A percentile compares a stretch with the other conserved stretches of the same genome.
phyloP scores from a whole-genome alignment of 2,888 invertebrate species.

The Tholera decimalis region DNA sequence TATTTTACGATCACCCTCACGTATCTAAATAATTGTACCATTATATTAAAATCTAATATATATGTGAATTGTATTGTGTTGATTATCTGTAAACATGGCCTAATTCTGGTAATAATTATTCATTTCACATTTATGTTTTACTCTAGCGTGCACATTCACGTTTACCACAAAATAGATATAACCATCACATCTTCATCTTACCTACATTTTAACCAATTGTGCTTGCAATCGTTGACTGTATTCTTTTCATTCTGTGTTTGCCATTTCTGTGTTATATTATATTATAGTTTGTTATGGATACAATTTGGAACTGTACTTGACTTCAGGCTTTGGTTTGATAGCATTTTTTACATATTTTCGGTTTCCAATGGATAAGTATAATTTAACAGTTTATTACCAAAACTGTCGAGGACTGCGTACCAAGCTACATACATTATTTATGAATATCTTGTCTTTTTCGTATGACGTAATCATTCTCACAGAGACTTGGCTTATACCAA shows the following conservation, averaged over 20 bases:
- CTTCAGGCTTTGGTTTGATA: slow-evolving; percentile 4
- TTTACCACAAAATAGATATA: not conserved
- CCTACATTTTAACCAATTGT: not conserved
- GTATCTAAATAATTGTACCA: too few species aligned
- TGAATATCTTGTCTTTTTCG: too few species aligned
- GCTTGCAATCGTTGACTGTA: not conserved
- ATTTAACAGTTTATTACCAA: slow-evolving; percentile 4
- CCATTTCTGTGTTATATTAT: not conserved
- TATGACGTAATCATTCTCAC: too few species aligned
- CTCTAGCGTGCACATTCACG: not conserved
- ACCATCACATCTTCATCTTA: not conserved
- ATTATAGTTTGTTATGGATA: not conserved
- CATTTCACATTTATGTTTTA: not conserved
- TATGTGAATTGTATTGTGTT: not conserved
- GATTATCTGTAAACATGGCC: not conserved
- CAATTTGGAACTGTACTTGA: not conserved
- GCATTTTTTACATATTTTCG: not conserved
- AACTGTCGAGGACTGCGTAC: slow-evolving; percentile 23
- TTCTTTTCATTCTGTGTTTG: not conserved
- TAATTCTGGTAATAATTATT: not conserved
- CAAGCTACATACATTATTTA: too few species aligned
- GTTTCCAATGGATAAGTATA: not conserved
- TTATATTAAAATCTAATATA: not conserved
- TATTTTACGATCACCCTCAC: not conserved
- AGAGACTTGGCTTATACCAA: slow-evolving; percentile 15